Conservation (phyloP, 1,140 invertebrate genomes). For the Drosophila biarmipes region DNA sequence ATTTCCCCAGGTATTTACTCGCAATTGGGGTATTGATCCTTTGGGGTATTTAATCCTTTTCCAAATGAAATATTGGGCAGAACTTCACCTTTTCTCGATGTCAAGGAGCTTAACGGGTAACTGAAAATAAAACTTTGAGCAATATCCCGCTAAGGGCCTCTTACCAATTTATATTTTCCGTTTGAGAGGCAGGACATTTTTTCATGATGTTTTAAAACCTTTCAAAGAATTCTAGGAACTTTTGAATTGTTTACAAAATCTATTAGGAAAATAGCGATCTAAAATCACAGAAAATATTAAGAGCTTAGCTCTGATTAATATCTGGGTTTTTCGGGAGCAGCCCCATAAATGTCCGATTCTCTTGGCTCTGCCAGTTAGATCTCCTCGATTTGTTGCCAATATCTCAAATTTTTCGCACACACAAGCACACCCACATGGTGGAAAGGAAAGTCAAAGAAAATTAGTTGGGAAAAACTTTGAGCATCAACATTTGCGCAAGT, state of each 20-base stretch:
- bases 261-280: too few species aligned
- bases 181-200: too few species aligned
- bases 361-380: slow-evolving; percentile 16
- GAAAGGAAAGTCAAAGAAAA: slow-evolving; percentile 54
- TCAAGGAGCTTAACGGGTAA: too few species aligned
- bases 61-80: not conserved
- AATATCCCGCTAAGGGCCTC: too few species aligned
- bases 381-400: slow-evolving; percentile 51
- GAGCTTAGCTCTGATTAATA: slow-evolving; percentile 11
- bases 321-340: slow-evolving; percentile 4
- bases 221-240: too few species aligned
- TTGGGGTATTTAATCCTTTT: not conserved
- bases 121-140: not conserved
- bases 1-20: not conserved
- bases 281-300: too few species aligned
- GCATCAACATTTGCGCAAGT: slow-evolving; percentile 72
- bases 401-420: slow-evolving; percentile 28
- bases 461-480: slow-evolving; percentile 66
- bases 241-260: too few species aligned
- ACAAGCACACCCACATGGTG: slow-evolving; percentile 7
- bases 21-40: not conserved
- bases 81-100: not conserved
- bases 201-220: too few species aligned
- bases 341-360: slow-evolving; percentile 10
- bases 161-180: too few species aligned